Evolutionary conservation across 2,113 vertebrate genomes (phyloP).

Genomic region (Phainopepla nitens): DNA sequence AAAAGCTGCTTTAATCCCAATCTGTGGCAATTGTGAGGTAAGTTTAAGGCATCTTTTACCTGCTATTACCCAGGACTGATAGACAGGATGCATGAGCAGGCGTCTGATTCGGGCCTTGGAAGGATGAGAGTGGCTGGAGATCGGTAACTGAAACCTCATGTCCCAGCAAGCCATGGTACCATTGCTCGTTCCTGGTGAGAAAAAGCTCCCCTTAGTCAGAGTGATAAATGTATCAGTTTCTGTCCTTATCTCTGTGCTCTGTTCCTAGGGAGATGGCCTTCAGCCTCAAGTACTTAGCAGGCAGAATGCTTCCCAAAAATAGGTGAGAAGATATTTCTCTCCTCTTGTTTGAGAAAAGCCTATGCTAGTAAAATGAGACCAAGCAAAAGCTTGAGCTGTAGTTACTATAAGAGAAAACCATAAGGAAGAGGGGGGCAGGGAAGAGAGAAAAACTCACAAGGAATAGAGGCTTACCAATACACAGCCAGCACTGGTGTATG

Average conservation of each 20-base stretch:
- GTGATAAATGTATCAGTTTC: fast-evolving
- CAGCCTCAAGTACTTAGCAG: not conserved
- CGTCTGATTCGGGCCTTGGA: slow-evolving; percentile 89
- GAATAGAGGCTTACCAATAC: slow-evolving; percentile 80
- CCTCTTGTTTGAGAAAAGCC: not conserved
- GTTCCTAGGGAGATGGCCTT: not conserved
- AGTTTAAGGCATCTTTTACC: slow-evolving; percentile 69
- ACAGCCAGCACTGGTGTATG: slow-evolving; percentile 97
- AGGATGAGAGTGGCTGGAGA: slow-evolving; percentile 94
- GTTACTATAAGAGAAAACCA: not conserved
- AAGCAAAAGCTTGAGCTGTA: not conserved
- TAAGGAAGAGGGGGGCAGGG: fast-evolving
- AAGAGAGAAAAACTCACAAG: not conserved
- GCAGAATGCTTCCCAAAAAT: not conserved
- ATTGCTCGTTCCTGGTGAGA: slow-evolving; percentile 88
- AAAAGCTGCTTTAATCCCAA: not conserved
- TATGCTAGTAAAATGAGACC: not conserved
- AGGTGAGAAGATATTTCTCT: not conserved
- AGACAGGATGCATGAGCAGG: slow-evolving; percentile 94
- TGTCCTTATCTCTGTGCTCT: not conserved
- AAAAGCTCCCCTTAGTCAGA: not conserved
- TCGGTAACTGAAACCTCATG: slow-evolving; percentile 97
- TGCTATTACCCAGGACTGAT: slow-evolving; percentile 95
- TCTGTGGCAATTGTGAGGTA: not conserved
- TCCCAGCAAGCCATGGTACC: slow-evolving; percentile 99